A percentile compares a stretch with the other conserved stretches of the same genome.
Evolutionary conservation across 2,113 vertebrate genomes (phyloP).

Genomic region (Tragelaphus imberbis): DNA sequence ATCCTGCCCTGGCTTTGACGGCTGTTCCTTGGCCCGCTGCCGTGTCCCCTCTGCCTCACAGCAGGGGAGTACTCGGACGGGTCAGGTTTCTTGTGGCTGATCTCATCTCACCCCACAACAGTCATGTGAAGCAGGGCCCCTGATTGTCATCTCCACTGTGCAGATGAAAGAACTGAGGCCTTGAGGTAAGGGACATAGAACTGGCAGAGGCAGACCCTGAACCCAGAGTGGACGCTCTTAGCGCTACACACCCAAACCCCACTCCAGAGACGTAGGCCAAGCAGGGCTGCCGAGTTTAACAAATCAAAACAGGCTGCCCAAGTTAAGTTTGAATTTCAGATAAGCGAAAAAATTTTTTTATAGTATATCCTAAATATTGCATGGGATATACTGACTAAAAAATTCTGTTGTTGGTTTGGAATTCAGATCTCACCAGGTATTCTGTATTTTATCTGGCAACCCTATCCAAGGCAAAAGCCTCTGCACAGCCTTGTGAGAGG

Average conservation of each 20-base stretch:
- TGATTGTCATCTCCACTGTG: not conserved
- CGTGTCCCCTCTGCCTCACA: too few species aligned
- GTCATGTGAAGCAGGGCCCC: not conserved
- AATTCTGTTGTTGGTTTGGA: not conserved
- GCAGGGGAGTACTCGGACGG: not conserved
- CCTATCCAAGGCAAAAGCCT: not conserved
- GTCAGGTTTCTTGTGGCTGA: not conserved
- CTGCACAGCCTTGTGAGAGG: not conserved
- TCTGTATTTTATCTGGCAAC: not conserved
- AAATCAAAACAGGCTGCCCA: not conserved
- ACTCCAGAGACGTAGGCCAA: not conserved
- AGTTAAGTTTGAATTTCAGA: not conserved
- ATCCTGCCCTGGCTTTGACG: not conserved
- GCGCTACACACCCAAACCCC: too few species aligned
- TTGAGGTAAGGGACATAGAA: not conserved
- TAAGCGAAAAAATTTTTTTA: not conserved
- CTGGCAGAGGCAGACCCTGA: not conserved
- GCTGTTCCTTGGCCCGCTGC: fast-evolving
- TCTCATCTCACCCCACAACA: not conserved
- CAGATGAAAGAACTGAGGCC: not conserved
- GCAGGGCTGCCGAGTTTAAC: not conserved
- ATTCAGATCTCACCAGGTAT: not conserved
- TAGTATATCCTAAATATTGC: not conserved
- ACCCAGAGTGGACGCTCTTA: not conserved
- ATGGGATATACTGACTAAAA: not conserved